phyloP scores from a whole-genome alignment of 2,888 invertebrate species.

The Diachrysia chrysitis region DNA sequence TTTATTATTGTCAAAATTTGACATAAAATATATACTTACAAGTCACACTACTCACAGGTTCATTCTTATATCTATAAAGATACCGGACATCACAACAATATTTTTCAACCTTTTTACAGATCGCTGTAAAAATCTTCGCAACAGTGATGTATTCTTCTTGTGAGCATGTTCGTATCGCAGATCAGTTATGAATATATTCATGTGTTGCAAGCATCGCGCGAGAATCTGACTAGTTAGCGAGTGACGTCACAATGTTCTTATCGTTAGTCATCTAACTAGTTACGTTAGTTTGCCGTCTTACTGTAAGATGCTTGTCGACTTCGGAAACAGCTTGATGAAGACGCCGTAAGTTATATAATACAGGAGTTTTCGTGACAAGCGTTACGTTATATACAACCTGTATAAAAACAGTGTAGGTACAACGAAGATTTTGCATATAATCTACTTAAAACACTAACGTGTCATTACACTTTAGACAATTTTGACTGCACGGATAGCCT shows the following conservation, averaged over 20 bases:
- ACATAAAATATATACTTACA: background rate
- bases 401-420: background rate
- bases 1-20: no score
- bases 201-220: background rate
- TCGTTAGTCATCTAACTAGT: background rate
- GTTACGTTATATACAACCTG: background rate
- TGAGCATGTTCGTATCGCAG: background rate
- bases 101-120: background rate
- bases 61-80: background rate
- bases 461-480: background rate
- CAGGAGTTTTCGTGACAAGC: background rate
- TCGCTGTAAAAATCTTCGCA: background rate
- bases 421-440: no score
- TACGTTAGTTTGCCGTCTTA: background rate
- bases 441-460: no score
- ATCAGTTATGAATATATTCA: slow-evolving; percentile 3
- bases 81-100: background rate
- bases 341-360: background rate
- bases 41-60: background rate
- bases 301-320: background rate
- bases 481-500: no score
- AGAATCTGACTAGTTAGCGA: slow-evolving; percentile 4
- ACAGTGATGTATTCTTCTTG: slow-evolving; percentile 1
- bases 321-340: background rate
- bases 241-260: background rate